Evolutionary conservation across 53 echinoderm and acorn worm genomes (phyloP).

Genomic region (Arbacia lixula): DNA sequence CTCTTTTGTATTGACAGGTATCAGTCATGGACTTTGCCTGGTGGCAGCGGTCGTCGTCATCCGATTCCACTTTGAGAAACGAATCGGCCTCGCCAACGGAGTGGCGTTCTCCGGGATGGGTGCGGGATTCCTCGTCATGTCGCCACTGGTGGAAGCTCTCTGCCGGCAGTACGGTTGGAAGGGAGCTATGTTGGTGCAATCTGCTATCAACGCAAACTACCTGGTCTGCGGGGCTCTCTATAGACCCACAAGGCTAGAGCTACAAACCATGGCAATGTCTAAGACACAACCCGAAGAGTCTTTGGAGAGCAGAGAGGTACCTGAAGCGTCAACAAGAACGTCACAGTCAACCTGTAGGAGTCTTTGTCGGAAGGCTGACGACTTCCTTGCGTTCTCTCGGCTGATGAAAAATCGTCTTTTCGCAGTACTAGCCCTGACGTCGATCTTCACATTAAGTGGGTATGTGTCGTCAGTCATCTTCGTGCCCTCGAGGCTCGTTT

Average conservation of each 20-base stretch:
- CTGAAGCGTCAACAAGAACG: neutral
- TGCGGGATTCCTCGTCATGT: conserved; percentile 57
- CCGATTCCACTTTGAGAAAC: conserved; percentile 16
- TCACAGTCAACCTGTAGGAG: neutral
- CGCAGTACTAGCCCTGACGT: conserved; percentile 3
- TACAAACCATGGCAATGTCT: neutral
- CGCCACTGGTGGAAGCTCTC: conserved; percentile 46
- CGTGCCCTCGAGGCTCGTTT: conserved; percentile 19
- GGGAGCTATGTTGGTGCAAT: conserved; percentile 42
- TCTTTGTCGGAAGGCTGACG: neutral
- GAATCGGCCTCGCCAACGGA: conserved; percentile 62
- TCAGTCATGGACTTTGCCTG: too few relatives aligned
- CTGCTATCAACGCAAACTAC: conserved; percentile 20
- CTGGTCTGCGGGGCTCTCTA: conserved; percentile 46
- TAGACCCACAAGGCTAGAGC: conserved; percentile 47
- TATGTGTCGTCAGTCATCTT: conserved; percentile 1
- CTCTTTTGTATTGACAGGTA: too few relatives aligned
- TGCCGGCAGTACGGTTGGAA: conserved; percentile 51
- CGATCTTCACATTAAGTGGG: neutral
- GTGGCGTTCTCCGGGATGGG: conserved; percentile 57
- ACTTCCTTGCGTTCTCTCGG: conserved; percentile 16
- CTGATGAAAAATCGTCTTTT: too few relatives aligned
- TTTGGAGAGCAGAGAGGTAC: too few relatives aligned
- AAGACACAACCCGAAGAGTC: neutral
- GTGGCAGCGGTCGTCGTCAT: too few relatives aligned